Evolutionary conservation across 2,113 vertebrate species (phyloP).

Genomic region (Crotalus horridus): DNA sequence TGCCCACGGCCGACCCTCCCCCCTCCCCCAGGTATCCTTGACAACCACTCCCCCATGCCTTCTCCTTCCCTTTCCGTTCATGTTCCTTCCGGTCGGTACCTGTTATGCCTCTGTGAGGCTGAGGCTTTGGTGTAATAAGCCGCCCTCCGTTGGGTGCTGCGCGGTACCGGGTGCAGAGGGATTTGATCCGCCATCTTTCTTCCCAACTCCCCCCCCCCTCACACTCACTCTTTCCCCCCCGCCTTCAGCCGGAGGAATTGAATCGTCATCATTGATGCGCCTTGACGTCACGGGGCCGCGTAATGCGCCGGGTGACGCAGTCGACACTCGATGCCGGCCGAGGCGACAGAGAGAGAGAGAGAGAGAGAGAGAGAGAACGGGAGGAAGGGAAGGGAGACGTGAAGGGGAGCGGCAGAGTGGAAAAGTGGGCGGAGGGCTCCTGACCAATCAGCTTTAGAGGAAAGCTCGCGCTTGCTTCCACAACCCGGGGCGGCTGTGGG

Average conservation of each 20-base stretch:
- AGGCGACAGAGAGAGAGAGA: no score
- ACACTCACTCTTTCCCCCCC: background rate
- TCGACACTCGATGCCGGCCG: fast-evolving
- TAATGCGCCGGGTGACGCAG: slow-evolving; percentile 14
- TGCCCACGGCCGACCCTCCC: background rate
- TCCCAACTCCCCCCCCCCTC: slow-evolving; percentile 3
- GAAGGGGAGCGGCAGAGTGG: no score
- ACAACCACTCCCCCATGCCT: no score
- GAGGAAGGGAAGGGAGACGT: background rate
- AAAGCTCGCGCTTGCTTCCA: background rate
- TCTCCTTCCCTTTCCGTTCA: background rate
- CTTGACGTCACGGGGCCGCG: slow-evolving; percentile 11
- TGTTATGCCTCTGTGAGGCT: slow-evolving; percentile 65
- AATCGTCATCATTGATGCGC: background rate
- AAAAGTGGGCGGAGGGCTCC: background rate
- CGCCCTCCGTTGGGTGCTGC: slow-evolving; percentile 59
- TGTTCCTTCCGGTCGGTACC: slow-evolving; percentile 54
- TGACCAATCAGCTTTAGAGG: background rate
- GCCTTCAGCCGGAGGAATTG: background rate
- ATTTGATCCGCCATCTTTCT: slow-evolving; percentile 74
- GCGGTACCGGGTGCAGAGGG: slow-evolving; percentile 67
- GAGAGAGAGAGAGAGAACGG: background rate
- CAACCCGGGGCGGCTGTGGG: fast-evolving
- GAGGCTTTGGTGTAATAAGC: slow-evolving; percentile 67
- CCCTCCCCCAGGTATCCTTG: background rate